A percentile compares a stretch with the other conserved stretches of the same genome.
These are phyloP conservation scores for Laspeyria flexula DNA, from an alignment of 2,888 invertebrate species.

Conservation along the genomic window DNA sequence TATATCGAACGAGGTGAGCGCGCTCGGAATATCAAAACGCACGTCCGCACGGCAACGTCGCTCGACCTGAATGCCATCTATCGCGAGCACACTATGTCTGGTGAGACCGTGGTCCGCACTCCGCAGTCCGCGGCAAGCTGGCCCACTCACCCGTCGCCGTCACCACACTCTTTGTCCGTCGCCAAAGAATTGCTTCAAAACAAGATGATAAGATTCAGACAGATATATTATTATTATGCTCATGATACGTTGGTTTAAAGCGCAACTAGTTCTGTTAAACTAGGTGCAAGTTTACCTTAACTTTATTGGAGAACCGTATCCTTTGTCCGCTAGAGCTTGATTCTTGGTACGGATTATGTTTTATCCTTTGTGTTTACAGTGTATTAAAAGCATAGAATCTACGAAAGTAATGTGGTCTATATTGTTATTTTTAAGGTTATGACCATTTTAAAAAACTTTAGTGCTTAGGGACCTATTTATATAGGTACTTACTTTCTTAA, in stretches of 20 bases:
- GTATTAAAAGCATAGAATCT: background rate
- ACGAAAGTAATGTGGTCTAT: background rate
- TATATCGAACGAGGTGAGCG: constrained; percentile 45
- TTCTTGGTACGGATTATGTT: background rate
- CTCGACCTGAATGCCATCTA: constrained; percentile 77
- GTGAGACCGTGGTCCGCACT: constrained; percentile 36
- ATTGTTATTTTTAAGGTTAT: background rate
- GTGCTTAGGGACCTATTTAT: too few relatives aligned
- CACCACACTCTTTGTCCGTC: constrained; percentile 22
- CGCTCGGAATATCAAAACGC: constrained; percentile 42
- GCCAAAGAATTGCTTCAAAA: constrained; percentile 42
- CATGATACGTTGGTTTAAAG: constrained; percentile 8
- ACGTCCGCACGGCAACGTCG: constrained; percentile 68
- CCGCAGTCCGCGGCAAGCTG: constrained; percentile 38
- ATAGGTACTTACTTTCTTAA: too few relatives aligned
- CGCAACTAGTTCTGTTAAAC: constrained; percentile 8
- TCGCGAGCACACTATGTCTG: constrained; percentile 56
- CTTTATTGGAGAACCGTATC: constrained; percentile 4
- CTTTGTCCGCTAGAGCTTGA: constrained; percentile 4
- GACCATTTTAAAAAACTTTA: too few relatives aligned
- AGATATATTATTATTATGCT: constrained; percentile 7
- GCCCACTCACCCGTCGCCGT: constrained; percentile 55
- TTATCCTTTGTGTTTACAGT: background rate
- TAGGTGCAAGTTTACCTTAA: constrained; percentile 8
- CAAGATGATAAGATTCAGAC: constrained; percentile 42